These are phyloP conservation scores for Plecotus auritus DNA, from an alignment of 2,113 vertebrate genomes.

Conservation along the genomic window DNA sequence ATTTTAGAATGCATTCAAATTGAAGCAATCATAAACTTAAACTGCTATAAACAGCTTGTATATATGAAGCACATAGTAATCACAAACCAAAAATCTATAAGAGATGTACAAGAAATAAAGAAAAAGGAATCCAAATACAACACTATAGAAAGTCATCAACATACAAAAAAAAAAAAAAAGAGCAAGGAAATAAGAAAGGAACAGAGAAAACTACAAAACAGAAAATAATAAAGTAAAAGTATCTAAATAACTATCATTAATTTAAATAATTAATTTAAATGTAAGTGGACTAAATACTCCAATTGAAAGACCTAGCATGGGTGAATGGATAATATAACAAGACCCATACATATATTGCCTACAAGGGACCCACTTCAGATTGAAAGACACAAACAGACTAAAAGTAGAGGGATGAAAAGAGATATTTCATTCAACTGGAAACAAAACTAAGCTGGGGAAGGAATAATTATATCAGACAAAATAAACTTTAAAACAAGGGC, in stretches of 20 bases:
- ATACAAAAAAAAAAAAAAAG: neutral
- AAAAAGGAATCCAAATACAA: neutral
- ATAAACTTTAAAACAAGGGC: neutral
- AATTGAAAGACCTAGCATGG: neutral
- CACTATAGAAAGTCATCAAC: neutral
- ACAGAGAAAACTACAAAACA: neutral
- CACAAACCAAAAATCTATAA: neutral
- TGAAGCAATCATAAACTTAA: neutral
- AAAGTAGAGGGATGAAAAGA: neutral
- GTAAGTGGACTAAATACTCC: neutral
- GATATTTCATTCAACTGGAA: neutral
- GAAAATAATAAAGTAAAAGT: neutral
- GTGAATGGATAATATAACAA: neutral
- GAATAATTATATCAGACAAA: neutral
- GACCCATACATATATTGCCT: neutral
- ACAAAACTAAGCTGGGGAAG: neutral
- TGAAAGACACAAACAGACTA: neutral
- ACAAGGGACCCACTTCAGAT: neutral
- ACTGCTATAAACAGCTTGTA: neutral
- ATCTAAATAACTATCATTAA: neutral
- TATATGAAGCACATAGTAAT: neutral
- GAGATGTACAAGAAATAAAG: neutral
- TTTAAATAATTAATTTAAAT: neutral
- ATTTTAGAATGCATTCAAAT: neutral
- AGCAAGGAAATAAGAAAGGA: neutral